phyloP scores from a whole-genome alignment of 1,140 invertebrate species.

The Pseudoatta argentina region DNA sequence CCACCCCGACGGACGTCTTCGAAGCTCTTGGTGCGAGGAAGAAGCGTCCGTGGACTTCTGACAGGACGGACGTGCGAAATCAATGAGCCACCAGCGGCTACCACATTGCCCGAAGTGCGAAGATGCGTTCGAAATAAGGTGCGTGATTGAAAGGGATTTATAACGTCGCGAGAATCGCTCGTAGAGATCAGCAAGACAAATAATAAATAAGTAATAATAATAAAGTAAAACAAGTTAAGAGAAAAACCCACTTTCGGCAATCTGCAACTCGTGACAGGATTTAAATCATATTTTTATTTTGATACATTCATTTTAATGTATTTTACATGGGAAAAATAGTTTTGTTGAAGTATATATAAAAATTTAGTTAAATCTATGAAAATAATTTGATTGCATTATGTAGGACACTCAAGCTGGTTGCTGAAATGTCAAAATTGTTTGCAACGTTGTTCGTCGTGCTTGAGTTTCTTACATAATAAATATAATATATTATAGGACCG shows the following conservation, averaged over 20 bases:
- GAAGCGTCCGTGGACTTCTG: conserved; percentile 53
- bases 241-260: not conserved
- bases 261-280: not conserved
- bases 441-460: no score
- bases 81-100: conserved; percentile 59
- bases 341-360: no score
- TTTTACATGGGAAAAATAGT: no score
- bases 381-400: no score
- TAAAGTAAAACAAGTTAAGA: not conserved
- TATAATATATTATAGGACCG: no score
- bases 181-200: not conserved
- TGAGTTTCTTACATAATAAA: no score
- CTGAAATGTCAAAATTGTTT: no score
- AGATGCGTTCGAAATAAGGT: conserved; percentile 47
- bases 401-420: no score
- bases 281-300: not conserved
- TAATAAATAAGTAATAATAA: conserved; percentile 10
- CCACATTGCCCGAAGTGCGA: conserved; percentile 41
- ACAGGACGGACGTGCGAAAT: conserved; percentile 51
- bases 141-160: conserved; percentile 1
- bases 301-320: not conserved
- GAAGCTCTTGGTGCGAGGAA: conserved; percentile 31
- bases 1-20: conserved; percentile 19
- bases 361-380: no score
- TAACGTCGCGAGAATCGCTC: not conserved